A percentile compares a stretch with the other conserved stretches of the same genome.
phyloP scores from a whole-genome alignment of 2,888 invertebrate species.

The Cinara cedri region DNA sequence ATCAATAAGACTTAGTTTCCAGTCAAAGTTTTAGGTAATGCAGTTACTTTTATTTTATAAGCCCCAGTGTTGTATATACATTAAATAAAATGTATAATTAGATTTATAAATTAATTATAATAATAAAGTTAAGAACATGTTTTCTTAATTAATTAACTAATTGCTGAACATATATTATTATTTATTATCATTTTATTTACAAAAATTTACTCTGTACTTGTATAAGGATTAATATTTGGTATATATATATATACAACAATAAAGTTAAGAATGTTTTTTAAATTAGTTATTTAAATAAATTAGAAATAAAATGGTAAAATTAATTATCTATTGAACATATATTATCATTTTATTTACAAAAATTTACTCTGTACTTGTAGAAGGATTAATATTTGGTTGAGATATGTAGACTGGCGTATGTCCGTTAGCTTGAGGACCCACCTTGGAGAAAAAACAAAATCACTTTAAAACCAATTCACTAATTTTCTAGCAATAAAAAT shows the following conservation, averaged over 20 bases:
- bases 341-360: conserved; percentile 25
- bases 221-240: conserved; percentile 49
- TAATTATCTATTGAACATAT: conserved; percentile 18
- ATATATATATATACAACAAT: too few species aligned
- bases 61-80: too few species aligned
- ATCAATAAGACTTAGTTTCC: too few species aligned
- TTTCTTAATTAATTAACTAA: conserved; percentile 9
- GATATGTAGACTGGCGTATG: conserved; percentile 60
- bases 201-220: conserved; percentile 48
- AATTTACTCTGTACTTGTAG: conserved; percentile 47
- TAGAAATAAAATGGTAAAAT: neutral
- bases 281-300: too few species aligned
- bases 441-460: conserved; percentile 45
- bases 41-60: too few species aligned
- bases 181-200: conserved; percentile 25
- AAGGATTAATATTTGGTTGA: conserved; percentile 57
- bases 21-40: too few species aligned
- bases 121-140: too few species aligned
- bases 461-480: neutral
- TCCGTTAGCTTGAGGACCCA: conserved; percentile 59
- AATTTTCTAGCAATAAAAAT: conserved; percentile 16
- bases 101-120: too few species aligned
- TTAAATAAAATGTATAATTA: too few species aligned
- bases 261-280: too few species aligned
- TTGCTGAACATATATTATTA: neutral